A percentile compares a stretch with the other conserved stretches of the same genome.
Evolutionary conservation across 1,140 invertebrate species (phyloP).

Genomic region (Zaprionus ornatus): DNA sequence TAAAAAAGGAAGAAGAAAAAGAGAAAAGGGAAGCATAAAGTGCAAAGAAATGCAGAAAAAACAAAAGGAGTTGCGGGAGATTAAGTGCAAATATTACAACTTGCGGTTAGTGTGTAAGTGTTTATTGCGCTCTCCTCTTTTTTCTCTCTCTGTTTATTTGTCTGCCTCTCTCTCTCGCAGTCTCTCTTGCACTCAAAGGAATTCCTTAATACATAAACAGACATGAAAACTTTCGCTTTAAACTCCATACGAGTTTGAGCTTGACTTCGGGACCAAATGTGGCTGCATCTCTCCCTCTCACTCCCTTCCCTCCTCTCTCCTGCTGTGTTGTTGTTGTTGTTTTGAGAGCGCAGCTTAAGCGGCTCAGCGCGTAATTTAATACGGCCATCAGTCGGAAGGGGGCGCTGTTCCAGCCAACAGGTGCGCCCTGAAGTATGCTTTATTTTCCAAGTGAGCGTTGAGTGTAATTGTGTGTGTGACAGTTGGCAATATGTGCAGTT

Average conservation of each 20-base stretch:
- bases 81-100: slow-evolving; percentile 36
- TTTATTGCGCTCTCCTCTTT: not conserved
- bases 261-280: slow-evolving; percentile 11
- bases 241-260: slow-evolving; percentile 5
- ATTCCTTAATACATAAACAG: slow-evolving; percentile 48
- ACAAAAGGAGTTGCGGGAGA: slow-evolving; percentile 18
- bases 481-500: slow-evolving; percentile 45
- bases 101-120: slow-evolving; percentile 7
- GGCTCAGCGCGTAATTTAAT: slow-evolving; percentile 77
- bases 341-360: slow-evolving; percentile 64
- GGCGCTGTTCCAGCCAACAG: slow-evolving; percentile 55
- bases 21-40: not conserved
- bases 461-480: slow-evolving; percentile 38
- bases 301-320: not conserved
- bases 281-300: not conserved
- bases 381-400: slow-evolving; percentile 28
- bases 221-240: slow-evolving; percentile 5
- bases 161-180: not conserved
- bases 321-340: not conserved
- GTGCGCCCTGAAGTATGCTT: slow-evolving; percentile 71
- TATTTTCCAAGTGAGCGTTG: slow-evolving; percentile 39
- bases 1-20: slow-evolving; percentile 85
- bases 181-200: slow-evolving; percentile 4
- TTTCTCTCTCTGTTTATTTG: not conserved
- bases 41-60: slow-evolving; percentile 2